phyloP scores from a whole-genome alignment of 2,113 vertebrate species.

The Rhipidura dahli region DNA sequence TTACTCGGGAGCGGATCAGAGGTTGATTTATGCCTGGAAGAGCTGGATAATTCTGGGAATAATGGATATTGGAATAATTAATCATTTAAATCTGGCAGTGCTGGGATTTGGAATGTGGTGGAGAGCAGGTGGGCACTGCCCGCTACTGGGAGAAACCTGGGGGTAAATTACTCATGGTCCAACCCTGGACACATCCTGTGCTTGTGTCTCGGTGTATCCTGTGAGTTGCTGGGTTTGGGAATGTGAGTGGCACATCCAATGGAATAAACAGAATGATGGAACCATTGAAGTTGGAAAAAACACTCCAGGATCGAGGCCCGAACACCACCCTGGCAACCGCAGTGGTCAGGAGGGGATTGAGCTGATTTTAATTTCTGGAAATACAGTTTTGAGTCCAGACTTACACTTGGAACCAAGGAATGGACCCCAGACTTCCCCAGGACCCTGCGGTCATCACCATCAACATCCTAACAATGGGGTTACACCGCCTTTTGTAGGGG shows the following conservation, averaged over 20 bases:
- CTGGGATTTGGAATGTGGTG: background rate
- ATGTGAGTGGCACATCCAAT: rapidly evolving
- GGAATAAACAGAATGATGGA: rapidly evolving
- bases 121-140: background rate
- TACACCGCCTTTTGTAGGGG: background rate
- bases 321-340: too few relatives aligned
- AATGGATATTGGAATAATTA: background rate
- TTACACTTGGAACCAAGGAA: background rate
- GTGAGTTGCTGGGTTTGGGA: background rate
- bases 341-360: background rate
- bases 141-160: background rate
- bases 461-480: background rate
- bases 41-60: background rate
- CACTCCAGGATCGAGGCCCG: background rate
- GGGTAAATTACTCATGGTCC: background rate
- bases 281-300: rapidly evolving
- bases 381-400: background rate
- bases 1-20: background rate
- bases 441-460: background rate
- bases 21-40: background rate
- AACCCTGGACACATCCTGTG: background rate
- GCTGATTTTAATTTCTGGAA: background rate
- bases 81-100: background rate
- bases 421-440: background rate
- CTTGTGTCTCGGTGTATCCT: rapidly evolving